phyloP scores from a whole-genome alignment of 35 echinoderm and acorn worm species.

The Anneissia japonica region DNA sequence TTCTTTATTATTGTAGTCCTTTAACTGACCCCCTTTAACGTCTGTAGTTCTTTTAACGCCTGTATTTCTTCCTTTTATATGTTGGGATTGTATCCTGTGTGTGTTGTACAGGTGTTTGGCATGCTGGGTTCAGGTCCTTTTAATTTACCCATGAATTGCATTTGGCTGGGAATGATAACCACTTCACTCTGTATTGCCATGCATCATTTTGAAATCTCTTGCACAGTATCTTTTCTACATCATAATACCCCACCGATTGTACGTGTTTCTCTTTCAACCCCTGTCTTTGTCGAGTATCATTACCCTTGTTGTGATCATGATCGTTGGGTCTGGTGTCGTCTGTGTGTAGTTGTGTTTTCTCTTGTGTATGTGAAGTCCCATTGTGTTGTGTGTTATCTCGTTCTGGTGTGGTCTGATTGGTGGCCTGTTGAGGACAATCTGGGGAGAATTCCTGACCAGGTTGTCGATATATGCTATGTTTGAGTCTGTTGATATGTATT shows the following conservation, averaged over 20 bases:
- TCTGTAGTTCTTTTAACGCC: too few relatives aligned
- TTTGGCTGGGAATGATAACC: neutral
- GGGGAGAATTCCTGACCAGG: neutral
- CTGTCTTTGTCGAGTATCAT: neutral
- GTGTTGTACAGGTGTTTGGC: neutral
- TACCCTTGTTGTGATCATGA: neutral
- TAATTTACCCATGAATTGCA: neutral
- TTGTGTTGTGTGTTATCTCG: neutral
- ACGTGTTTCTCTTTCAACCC: too few relatives aligned
- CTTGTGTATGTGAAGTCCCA: neutral
- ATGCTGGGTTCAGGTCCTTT: neutral
- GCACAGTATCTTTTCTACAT: slow-evolving; percentile 6
- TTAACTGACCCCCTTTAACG: too few relatives aligned
- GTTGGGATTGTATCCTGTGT: too few relatives aligned
- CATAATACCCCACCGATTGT: neutral
- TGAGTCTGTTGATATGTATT: slow-evolving; percentile 31
- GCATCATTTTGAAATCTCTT: neutral
- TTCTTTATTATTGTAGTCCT: too few relatives aligned
- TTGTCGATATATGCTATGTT: neutral
- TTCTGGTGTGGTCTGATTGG: neutral
- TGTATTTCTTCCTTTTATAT: too few relatives aligned
- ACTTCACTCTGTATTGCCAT: slow-evolving; percentile 20
- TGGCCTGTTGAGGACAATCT: neutral
- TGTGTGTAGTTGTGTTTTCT: neutral
- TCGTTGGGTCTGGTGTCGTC: neutral